Evolutionary conservation across 2,888 invertebrate species (phyloP).

Genomic region (Epiblema foenella): DNA sequence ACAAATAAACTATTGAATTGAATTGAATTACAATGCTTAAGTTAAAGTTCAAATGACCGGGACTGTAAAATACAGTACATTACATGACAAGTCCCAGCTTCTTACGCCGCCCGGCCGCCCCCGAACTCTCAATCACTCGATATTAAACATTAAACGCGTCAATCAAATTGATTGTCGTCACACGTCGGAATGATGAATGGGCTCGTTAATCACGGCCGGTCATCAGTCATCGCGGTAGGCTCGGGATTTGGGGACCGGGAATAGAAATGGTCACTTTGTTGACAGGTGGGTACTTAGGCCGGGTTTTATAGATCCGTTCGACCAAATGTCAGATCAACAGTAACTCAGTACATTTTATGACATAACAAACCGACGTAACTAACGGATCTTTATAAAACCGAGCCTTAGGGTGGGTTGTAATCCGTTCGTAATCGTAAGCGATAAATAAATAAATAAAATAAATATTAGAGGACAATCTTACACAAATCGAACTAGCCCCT

Average conservation of each 20-base stretch:
- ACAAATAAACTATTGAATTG: too few species aligned
- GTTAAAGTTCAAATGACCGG: neutral
- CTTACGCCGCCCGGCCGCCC: neutral
- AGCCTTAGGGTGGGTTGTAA: too few species aligned
- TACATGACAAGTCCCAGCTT: neutral
- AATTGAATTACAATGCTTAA: too few species aligned
- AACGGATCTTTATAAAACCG: too few species aligned
- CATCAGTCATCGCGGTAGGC: slow-evolving; percentile 64
- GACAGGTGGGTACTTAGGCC: neutral
- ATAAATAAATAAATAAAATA: too few species aligned
- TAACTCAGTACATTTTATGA: too few species aligned
- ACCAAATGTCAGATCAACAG: too few species aligned
- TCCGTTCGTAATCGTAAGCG: too few species aligned
- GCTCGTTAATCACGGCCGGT: slow-evolving; percentile 70
- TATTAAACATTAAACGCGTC: slow-evolving; percentile 42
- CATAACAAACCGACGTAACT: too few species aligned
- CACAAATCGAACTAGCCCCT: too few species aligned
- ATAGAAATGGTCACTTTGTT: slow-evolving; percentile 4
- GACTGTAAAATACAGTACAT: neutral
- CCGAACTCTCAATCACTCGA: slow-evolving; percentile 31
- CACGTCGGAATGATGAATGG: slow-evolving; percentile 61
- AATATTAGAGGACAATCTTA: too few species aligned
- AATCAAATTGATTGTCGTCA: slow-evolving; percentile 44
- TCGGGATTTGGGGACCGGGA: slow-evolving; percentile 34
- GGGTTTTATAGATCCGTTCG: too few species aligned